Evolutionary conservation across 1,140 invertebrate species (phyloP).

Genomic region (Trigoniulus corallinus): DNA sequence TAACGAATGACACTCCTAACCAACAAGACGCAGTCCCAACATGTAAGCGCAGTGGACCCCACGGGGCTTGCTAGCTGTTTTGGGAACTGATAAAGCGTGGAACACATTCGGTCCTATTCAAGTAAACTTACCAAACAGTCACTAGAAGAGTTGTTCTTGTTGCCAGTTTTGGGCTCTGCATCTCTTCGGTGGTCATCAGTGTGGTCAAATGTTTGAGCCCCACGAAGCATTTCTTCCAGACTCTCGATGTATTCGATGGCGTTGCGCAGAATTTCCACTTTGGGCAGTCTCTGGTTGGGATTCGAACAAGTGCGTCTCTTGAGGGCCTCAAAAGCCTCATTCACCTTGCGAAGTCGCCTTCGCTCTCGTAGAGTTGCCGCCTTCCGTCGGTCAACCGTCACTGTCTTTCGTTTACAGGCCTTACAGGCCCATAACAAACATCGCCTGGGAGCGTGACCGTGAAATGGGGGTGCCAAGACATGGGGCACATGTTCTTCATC

Average conservation of each 20-base stretch:
- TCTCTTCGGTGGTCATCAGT: too few relatives aligned
- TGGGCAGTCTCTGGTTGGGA: slow-evolving; percentile 85
- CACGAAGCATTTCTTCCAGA: slow-evolving; percentile 62
- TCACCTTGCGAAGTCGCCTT: slow-evolving; percentile 82
- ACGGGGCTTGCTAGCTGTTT: too few relatives aligned
- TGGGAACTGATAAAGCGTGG: too few relatives aligned
- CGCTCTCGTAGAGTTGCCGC: slow-evolving; percentile 89
- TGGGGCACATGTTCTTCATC: slow-evolving; percentile 24
- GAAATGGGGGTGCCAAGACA: slow-evolving; percentile 23
- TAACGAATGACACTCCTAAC: too few relatives aligned
- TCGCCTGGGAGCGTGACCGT: slow-evolving; percentile 32
- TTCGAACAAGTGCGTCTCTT: slow-evolving; percentile 84
- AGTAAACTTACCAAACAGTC: too few relatives aligned
- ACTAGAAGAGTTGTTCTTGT: too few relatives aligned
- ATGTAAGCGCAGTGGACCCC: too few relatives aligned
- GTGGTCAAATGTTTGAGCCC: background rate
- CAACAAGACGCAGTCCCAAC: too few relatives aligned
- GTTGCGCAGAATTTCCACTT: slow-evolving; percentile 90
- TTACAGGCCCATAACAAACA: slow-evolving; percentile 92
- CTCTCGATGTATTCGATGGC: slow-evolving; percentile 97
- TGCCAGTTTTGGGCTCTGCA: too few relatives aligned
- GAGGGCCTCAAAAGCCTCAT: slow-evolving; percentile 92
- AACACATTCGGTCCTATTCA: too few relatives aligned
- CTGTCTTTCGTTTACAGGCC: slow-evolving; percentile 85
- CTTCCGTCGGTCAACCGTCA: slow-evolving; percentile 84